Evolutionary conservation across 1,140 invertebrate species (phyloP).

Genomic region (Contarinia nasturtii): DNA sequence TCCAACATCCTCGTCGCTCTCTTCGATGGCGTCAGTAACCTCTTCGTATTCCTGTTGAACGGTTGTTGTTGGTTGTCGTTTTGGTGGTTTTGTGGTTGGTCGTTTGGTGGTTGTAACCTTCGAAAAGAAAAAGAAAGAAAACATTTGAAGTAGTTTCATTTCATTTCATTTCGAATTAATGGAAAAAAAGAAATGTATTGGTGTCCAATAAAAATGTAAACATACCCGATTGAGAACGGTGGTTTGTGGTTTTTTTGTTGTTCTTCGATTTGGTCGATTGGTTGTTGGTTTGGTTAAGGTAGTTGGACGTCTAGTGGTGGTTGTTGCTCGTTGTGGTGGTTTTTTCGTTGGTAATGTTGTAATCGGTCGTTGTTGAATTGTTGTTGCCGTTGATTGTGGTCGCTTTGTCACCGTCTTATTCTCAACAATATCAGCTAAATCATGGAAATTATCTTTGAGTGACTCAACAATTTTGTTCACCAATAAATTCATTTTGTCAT

Average conservation of each 20-base stretch:
- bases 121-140: background rate
- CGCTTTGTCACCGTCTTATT: conserved; percentile 19
- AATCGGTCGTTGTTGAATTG: conserved; percentile 13
- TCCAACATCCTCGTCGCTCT: conserved; percentile 32
- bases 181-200: no score
- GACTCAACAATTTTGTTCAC: conserved; percentile 67
- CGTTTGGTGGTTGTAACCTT: conserved; percentile 8
- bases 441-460: conserved; percentile 59
- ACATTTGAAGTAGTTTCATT: no score
- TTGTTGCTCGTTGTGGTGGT: conserved; percentile 19
- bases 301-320: conserved; percentile 20
- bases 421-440: conserved; percentile 51
- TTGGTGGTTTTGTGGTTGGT: conserved; percentile 6
- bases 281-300: conserved; percentile 20
- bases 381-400: conserved; percentile 10
- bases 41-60: conserved; percentile 25
- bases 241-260: conserved; percentile 8
- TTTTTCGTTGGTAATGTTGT: conserved; percentile 16
- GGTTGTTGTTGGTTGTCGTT: conserved; percentile 7
- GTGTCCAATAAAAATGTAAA: no score
- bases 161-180: no score
- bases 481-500: conserved; percentile 59
- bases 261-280: conserved; percentile 20
- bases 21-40: conserved; percentile 26
- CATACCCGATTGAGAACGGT: no score